Evolutionary conservation across 2,888 invertebrate genomes (phyloP).

Genomic region (Meiosimyza platycephala): DNA sequence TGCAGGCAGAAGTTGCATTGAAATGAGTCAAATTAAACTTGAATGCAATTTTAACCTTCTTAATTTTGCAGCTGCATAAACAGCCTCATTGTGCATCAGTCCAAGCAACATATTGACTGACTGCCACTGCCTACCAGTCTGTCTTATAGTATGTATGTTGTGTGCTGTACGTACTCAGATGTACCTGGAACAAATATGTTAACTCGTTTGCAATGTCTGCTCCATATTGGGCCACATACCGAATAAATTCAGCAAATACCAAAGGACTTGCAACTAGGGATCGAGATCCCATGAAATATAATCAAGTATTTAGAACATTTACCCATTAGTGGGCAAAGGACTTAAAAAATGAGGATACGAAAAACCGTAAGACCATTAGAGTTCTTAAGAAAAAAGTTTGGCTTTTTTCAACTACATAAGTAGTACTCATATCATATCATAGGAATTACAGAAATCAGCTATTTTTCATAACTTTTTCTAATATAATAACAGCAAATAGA

Average conservation of each 20-base stretch:
- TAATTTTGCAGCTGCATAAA: slow-evolving; percentile 11
- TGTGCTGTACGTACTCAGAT: background rate
- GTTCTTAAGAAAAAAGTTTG: too few relatives aligned
- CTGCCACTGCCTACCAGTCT: background rate
- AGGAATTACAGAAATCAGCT: too few relatives aligned
- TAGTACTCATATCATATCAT: too few relatives aligned
- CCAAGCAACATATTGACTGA: background rate
- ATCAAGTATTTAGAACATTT: too few relatives aligned
- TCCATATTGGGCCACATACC: slow-evolving; percentile 59
- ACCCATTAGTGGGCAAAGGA: too few relatives aligned
- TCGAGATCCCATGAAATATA: too few relatives aligned
- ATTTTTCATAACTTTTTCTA: too few relatives aligned
- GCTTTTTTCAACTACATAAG: too few relatives aligned
- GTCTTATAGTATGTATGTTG: background rate
- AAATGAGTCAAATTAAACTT: background rate
- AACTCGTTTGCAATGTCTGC: slow-evolving; percentile 50
- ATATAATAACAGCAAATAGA: too few relatives aligned
- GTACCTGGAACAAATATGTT: slow-evolving; percentile 30
- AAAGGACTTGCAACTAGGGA: slow-evolving; percentile 1
- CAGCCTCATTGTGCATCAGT: background rate
- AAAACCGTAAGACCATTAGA: too few relatives aligned
- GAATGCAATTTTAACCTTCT: slow-evolving; percentile 3
- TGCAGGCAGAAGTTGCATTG: too few relatives aligned
- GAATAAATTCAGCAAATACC: slow-evolving; percentile 17
- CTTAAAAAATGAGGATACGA: too few relatives aligned